Conservation (phyloP, 2,888 invertebrate species). For the Iphiclides podalirius region DNA sequence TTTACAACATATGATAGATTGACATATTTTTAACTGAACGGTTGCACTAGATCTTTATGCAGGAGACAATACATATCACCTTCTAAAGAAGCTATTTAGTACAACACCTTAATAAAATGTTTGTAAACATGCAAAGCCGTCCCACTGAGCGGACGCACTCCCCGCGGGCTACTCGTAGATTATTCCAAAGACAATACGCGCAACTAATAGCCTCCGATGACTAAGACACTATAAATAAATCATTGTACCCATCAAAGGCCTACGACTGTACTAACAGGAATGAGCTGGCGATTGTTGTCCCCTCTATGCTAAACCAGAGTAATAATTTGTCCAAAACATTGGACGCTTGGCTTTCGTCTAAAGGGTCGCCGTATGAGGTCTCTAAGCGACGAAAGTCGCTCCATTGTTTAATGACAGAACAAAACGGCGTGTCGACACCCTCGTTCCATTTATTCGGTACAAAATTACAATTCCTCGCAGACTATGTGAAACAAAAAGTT, state of each 20-base stretch:
- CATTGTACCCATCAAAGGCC: conserved; percentile 53
- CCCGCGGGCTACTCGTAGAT: conserved; percentile 38
- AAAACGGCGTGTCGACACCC: conserved; percentile 76
- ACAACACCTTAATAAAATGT: conserved; percentile 77
- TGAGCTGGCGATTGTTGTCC: conserved; percentile 63
- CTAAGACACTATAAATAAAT: conserved; percentile 71
- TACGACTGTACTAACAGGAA: conserved; percentile 63
- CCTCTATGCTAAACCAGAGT: conserved; percentile 75
- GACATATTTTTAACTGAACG: too few species aligned
- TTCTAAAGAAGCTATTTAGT: conserved; percentile 73
- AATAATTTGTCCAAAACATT: conserved; percentile 77
- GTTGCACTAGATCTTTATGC: conserved; percentile 52
- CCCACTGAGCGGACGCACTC: conserved; percentile 60
- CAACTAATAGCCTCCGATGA: conserved; percentile 69
- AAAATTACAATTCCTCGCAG: conserved; percentile 59
- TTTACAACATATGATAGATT: too few species aligned
- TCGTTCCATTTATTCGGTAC: conserved; percentile 64
- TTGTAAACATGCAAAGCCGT: conserved; percentile 75
- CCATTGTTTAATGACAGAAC: conserved; percentile 69
- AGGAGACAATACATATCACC: conserved; percentile 55
- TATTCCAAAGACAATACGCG: conserved; percentile 62
- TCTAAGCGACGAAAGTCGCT: conserved; percentile 48
- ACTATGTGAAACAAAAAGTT: conserved; percentile 60
- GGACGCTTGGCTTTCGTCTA: conserved; percentile 49
- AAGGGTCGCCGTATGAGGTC: conserved; percentile 73